Conservation (phyloP, 2,113 vertebrate species). For the Apeltes quadracus region DNA sequence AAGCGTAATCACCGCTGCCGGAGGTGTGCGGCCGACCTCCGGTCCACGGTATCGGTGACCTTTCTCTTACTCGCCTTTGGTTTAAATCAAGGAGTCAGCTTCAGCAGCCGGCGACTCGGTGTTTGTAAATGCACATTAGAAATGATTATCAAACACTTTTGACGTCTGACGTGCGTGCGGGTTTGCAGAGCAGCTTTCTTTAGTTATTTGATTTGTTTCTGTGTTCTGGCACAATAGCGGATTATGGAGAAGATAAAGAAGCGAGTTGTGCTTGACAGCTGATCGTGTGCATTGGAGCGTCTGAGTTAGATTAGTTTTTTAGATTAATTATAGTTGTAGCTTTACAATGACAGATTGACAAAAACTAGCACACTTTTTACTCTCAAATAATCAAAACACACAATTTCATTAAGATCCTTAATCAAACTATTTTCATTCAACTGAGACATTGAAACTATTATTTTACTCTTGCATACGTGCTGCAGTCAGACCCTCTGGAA, state of each 20-base stretch:
- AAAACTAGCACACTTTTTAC: not conserved
- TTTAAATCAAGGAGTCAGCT: conserved; percentile 18
- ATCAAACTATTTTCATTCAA: conserved; percentile 27
- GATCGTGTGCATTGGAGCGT: not conserved
- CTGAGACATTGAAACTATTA: conserved; percentile 36
- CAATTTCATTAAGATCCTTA: not conserved
- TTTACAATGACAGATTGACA: not conserved
- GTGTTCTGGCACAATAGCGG: not conserved
- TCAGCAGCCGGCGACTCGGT: not conserved
- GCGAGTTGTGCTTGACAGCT: not conserved
- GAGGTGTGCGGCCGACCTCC: conserved; percentile 66
- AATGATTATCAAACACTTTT: conserved; percentile 12
- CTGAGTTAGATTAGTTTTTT: conserved; percentile 2
- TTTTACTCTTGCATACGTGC: conserved; percentile 26
- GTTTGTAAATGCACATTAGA: conserved; percentile 6
- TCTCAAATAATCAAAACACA: not conserved
- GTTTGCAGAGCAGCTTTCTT: not conserved
- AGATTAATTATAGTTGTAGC: not conserved
- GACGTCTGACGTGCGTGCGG: not conserved
- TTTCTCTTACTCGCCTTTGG: conserved; percentile 51
- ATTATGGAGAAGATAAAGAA: not conserved
- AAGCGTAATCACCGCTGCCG: conserved; percentile 58
- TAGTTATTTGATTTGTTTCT: not conserved
- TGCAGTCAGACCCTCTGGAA: conserved; percentile 58
- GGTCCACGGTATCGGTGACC: conserved; percentile 47